phyloP scores from a whole-genome alignment of 2,797 vertebrate genomes.

The Scleropages formosus region DNA sequence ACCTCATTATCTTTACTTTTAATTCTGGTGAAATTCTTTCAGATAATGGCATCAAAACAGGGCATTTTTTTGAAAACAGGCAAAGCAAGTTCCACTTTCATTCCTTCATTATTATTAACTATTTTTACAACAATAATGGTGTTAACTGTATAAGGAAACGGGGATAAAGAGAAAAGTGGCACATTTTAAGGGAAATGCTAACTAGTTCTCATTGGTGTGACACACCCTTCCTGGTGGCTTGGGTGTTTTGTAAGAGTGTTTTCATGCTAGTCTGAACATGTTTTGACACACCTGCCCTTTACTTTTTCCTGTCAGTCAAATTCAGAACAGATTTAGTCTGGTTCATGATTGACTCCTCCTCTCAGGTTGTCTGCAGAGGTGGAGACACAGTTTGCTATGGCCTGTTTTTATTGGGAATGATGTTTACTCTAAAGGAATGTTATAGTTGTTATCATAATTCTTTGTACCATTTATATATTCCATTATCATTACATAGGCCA shows the following conservation, averaged over 20 bases:
- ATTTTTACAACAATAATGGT: no score
- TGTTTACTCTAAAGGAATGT: background rate
- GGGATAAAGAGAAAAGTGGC: background rate
- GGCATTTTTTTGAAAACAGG: no score
- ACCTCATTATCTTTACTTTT: no score
- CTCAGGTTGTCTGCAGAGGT: background rate
- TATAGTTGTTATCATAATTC: background rate
- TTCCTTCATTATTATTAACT: no score
- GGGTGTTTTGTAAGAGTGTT: background rate
- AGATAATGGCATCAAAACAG: no score
- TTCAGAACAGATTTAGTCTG: slow-evolving; percentile 16
- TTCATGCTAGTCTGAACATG: background rate
- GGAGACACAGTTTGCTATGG: background rate
- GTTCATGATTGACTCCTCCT: background rate
- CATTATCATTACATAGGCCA: no score
- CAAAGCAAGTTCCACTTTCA: no score
- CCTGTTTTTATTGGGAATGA: background rate
- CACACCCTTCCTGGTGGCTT: background rate
- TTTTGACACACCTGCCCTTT: background rate
- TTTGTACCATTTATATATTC: no score
- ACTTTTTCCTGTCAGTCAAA: background rate
- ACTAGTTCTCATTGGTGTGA: background rate
- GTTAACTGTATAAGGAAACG: no score
- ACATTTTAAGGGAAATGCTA: no score
- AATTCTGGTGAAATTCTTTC: no score